These are phyloP conservation scores for Philopedon plagiatum DNA, from an alignment of 2,888 invertebrate genomes.

Conservation along the genomic window DNA sequence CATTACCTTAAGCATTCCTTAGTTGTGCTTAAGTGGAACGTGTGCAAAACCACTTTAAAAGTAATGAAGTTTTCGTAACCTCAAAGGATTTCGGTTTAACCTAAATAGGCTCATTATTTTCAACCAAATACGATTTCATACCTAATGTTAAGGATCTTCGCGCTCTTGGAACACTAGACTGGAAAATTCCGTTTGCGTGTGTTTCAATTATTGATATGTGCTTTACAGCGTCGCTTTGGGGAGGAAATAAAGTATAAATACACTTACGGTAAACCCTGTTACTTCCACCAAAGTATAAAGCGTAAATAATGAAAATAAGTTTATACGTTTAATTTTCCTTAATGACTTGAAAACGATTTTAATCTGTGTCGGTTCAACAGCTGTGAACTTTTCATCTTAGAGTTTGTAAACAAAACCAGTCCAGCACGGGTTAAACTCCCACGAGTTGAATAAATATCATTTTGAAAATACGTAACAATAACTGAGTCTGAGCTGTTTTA, in stretches of 20 bases:
- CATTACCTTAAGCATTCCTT: no score
- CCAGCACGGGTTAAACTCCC: no score
- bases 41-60: no score
- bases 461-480: no score
- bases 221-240: neutral
- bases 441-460: no score
- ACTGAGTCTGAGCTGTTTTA: no score
- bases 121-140: neutral
- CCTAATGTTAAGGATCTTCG: neutral
- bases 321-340: conserved; percentile 36
- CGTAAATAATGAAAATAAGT: conserved; percentile 31
- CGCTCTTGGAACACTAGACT: neutral
- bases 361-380: conserved; percentile 28
- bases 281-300: conserved; percentile 17
- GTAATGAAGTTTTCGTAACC: no score
- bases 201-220: conserved; percentile 9
- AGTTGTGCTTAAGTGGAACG: no score
- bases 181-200: conserved; percentile 4
- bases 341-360: conserved; percentile 33
- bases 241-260: conserved; percentile 15
- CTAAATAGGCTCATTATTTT: conserved; percentile 1
- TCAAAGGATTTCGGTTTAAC: neutral
- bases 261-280: conserved; percentile 25
- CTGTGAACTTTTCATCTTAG: no score
- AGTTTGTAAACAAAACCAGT: no score